Base-by-base conservation (phyloP, 2,888 invertebrate genomes). In the Muschampia plurimacula region DNA sequence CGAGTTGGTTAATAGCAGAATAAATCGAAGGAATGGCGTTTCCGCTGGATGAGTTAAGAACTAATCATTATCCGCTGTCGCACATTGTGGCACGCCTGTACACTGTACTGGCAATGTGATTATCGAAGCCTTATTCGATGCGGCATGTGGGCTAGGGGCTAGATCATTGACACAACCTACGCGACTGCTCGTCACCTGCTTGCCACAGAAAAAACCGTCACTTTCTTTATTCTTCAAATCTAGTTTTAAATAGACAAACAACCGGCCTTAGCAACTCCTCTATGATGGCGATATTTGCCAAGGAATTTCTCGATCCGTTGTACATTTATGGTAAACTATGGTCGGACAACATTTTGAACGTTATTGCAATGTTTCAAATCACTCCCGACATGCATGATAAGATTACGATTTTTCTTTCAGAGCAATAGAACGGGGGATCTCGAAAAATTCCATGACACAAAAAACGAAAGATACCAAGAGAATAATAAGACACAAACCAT, bases 121-220 rank as follows among this genome's bases (percentile, higher is more conserved):
- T 92, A 93, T 88, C 85, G 88, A 87, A 88, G 91, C 91, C 92
- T 92, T 93, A 91, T 92, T 91, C 89, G 90, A 84, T 86, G 84
- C 85, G 91, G 90, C 93, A 93, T 93, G 94, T 94, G 93, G 93
- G 93, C 92, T 91, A 90, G 85, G 85, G 86, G 89, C 88, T 91
- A 90, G 94, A 93, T 89, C 94, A 92, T 92, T 94, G 94, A 94
- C 94, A 92, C 94, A 91, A 86, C 92, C 93, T 91, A 94, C 93
- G 85, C 91, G 87, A 79, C 84, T 85, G 83, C 85, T 92, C 89
- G 91, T 93, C 94, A 94, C 94, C 94, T 94, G 93, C 92, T 86
- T 80, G 81, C 80, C 72, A 71, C 78, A 79, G 80, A 87, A 89
- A 89, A 90, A 88, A 84, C 80, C 74, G 67, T 74, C 81, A 80